Evolutionary conservation across 2,113 vertebrate genomes (phyloP), one percentile per base, ranked within the genome.

Genomic region (Manacus vitellinus): DNA sequence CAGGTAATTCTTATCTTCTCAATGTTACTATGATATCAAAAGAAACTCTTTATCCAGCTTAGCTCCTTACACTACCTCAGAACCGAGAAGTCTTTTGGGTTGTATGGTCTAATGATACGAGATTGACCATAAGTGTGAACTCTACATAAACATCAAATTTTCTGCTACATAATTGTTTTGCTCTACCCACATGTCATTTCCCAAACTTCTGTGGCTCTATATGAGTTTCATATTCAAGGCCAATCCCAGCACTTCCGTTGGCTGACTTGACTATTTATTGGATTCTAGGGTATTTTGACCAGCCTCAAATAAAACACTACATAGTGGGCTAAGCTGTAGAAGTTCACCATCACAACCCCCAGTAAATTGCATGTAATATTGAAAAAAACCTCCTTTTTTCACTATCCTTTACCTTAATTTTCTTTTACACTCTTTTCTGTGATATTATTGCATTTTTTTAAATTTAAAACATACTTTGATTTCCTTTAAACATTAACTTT

Each of bases 351-450:
- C 28, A 46, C 8, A 55, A 9, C 5, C 21, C 21, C 8, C 14
- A 22, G n/a, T 9, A 81, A 71, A 76, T 20, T 13, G 30, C 7
- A n/a, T 16, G 23, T 23, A 59, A 16, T 54, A 54, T 13, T 67
- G n/a, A 1, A 0, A 58, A 46, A 52, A n/a, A 1, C 0, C 1
- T 20, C 3, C 6, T 4, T 23, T 55, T 43, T 68, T 54, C 21
- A 1, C 5, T 46, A 5, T 30, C 8, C 21, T 62, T 89, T 35
- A 80, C 31, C 51, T 89, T 37, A 76, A 43, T 35, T 67, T 73
- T 74, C 8, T 72, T 14, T 62, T 82, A 27, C 9, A 27, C 8
- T 4, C 6, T 39, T 66, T 75, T 66, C 24, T 71, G 19, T 75
- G 65, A 27, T 18, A 12, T 33, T 46, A 35, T 13, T 61, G 21